These are phyloP conservation scores for Marisa cornuarietis DNA, from an alignment of 1,140 invertebrate genomes.

Conservation along the genomic window DNA sequence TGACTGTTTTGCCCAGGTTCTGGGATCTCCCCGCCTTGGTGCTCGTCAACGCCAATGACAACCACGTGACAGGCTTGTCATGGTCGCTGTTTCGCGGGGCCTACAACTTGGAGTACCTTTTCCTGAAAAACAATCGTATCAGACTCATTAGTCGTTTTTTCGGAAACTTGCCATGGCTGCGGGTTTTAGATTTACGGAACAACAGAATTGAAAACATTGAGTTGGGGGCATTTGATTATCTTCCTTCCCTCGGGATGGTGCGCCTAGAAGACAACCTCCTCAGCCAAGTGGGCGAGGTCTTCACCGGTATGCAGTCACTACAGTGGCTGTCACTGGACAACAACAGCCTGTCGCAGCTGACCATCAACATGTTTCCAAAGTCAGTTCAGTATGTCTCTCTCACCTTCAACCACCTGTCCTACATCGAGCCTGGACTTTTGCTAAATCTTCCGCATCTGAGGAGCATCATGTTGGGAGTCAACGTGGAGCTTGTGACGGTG, in stretches of 20 bases:
- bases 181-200: slow-evolving; percentile 26
- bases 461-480: background rate
- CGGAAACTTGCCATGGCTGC: slow-evolving; percentile 4
- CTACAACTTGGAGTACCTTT: slow-evolving; percentile 14
- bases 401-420: slow-evolving; percentile 24
- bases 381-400: slow-evolving; percentile 29
- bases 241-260: background rate
- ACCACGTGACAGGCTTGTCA: background rate
- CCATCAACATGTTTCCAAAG: slow-evolving; percentile 9
- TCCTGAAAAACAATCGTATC: slow-evolving; percentile 24
- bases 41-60: background rate
- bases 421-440: slow-evolving; percentile 6
- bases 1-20: slow-evolving; percentile 1
- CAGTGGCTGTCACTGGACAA: slow-evolving; percentile 12
- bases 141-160: background rate
- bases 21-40: background rate
- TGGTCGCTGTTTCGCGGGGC: background rate
- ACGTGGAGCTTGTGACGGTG: slow-evolving; percentile 8
- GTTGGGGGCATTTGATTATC: background rate
- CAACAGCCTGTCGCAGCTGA: slow-evolving; percentile 18
- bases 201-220: slow-evolving; percentile 23
- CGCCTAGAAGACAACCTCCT: slow-evolving; percentile 1
- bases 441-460: background rate
- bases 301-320: background rate
- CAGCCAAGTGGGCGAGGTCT: background rate